Evolutionary conservation across 2,797 vertebrate genomes (phyloP), one percentile per base, ranked within the genome.

Genomic region (Dipus sagitta): DNA sequence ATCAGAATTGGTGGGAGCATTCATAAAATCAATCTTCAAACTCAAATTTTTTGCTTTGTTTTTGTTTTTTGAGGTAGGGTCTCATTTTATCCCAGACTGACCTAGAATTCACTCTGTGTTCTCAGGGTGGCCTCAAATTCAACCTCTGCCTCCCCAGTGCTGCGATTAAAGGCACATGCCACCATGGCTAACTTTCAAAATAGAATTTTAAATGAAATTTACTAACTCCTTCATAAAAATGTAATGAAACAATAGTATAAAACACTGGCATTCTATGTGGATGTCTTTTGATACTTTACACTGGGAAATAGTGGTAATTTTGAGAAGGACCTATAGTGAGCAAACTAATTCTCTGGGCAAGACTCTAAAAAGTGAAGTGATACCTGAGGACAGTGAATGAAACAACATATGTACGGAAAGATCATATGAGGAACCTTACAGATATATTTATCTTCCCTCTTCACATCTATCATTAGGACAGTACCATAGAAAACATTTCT

Each of bases 201-300:
- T 75, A 92, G 90, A 90, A 14, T 94, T 97, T 97, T 88, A 96
- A 96, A 93, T 88, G 86, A 95, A 78, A 82, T 83, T 67, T 87
- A 42, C 64, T 92, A 97, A 21, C 97, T 92, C 84, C 95, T 96
- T 95, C 87, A 89, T 80, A 96, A 94, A 96, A 96, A 95, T 42
- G 14, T 15, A 70, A 70, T 47, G 28, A 83, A 96, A 74, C 34
- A 34, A 72, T 97, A 97, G 95, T 93, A 71, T 74, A 96, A 94
- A 95, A 97, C 97, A 96, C 70, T 92, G 94, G 90, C 94, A 91
- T 96, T 91, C 88, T 79, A 38, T 80, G 14, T 65, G 68, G n/a
- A 52, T 52, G 32, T 38, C 24, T 71, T 24, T 67, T 86, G 80
- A 91, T 79, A 62, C 20, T 71, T 86, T 58, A 32, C 24, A 17